Base-by-base conservation (phyloP, 2,797 vertebrate species). In the Ateles fusciceps region DNA sequence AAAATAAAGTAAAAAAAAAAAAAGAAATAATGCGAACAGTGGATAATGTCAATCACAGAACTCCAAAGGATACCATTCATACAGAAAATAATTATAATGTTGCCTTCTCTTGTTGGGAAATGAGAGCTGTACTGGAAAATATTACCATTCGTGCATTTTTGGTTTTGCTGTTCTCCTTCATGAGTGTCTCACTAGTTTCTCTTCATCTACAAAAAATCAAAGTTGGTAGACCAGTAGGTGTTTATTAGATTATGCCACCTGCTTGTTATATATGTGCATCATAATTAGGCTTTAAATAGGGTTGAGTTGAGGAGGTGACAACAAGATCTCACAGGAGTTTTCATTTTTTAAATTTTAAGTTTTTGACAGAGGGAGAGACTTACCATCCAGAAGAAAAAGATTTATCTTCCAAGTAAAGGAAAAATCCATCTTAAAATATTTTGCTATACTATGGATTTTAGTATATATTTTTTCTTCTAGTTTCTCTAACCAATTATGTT, bases 231-330 rank as follows among this genome's bases (percentile, higher is more conserved):
- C 15, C 4, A 85, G 36, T n/a, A 26, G 55, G 61, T 96, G 75
- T 94, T 91, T 72, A 44, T 89, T 74, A 92, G 59, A 81, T 57
- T 78, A 91, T 59, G 15, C 52, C 36, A 87, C 4, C 80, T 79
- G 13, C 95, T 59, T 71, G 22, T 88, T 84, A 76, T 84, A 89
- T 95, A 78, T 59, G 85, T 90, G 61, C 80, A 52, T 92, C 33
- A 11, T 59, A 92, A 95, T 90, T 84, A 92, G n/a, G 36, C 21
- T 85, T 81, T 88, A 88, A 93, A 90, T 83, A 95, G 48, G 19
- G 48, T 12, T 81, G 33, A 85, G 39, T 48, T 92, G 52, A 74
- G 44, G 4, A 68, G 21, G 9, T 84, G 83, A 61, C 33, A 84
- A 44, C 6, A 79, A 71, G 17, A 42, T 75, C 22, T 95, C 84